Percentiles rank a stretch among this genome's conserved stretches.
These are phyloP conservation scores for Pampusana beccarii DNA, from an alignment of 2,113 vertebrate genomes.

Conservation along the genomic window DNA sequence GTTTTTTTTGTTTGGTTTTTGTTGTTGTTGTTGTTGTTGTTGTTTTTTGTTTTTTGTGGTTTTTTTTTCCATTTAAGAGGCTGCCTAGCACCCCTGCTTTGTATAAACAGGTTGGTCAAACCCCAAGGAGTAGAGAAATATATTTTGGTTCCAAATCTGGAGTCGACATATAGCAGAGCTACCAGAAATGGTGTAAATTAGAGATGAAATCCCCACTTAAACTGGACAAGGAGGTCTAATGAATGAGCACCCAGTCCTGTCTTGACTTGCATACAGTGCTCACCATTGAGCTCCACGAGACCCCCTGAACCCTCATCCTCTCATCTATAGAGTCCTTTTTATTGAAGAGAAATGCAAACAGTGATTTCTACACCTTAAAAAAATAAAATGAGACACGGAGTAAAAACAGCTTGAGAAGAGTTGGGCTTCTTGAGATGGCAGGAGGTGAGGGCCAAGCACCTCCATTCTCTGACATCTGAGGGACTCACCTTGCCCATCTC, in stretches of 20 bases:
- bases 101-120: slow-evolving; percentile 10
- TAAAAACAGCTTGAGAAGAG: not conserved
- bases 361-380: not conserved
- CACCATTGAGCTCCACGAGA: not conserved
- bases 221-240: not conserved
- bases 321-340: not conserved
- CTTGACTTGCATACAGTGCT: not conserved
- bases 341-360: not conserved
- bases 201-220: slow-evolving; percentile 13
- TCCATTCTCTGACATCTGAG: not conserved
- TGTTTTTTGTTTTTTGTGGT: too few relatives aligned
- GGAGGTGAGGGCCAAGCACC: not conserved
- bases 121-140: not conserved
- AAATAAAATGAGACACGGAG: not conserved
- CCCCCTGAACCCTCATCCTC: accelerated
- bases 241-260: not conserved
- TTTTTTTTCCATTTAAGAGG: not conserved
- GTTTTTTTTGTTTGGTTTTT: too few relatives aligned
- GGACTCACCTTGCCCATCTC: not conserved
- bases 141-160: not conserved
- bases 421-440: not conserved
- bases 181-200: slow-evolving; percentile 30
- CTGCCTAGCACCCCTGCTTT: not conserved
- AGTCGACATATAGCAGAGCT: not conserved
- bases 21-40: too few relatives aligned